Conservation (phyloP, 1,140 invertebrate species). For the Drosophila bocqueti region DNA sequence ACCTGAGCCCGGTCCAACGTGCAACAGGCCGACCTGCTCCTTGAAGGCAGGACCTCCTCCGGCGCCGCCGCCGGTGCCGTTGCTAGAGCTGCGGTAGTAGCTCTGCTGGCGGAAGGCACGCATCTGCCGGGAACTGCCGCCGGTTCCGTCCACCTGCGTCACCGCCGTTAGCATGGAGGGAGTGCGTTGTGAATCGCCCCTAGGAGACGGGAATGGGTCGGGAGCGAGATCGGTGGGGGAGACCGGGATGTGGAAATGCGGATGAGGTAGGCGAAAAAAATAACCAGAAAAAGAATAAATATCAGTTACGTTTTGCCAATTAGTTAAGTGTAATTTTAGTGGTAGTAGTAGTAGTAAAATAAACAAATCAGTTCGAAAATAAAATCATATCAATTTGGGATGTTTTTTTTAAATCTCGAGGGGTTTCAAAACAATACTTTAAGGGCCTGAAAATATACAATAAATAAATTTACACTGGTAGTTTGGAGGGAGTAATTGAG, state of each 20-base stretch:
- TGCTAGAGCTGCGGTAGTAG: constrained; percentile 76
- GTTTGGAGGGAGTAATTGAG: not conserved
- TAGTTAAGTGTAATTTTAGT: constrained; percentile 6
- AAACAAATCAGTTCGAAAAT: not conserved
- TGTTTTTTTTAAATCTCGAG: not conserved
- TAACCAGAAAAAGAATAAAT: constrained; percentile 15
- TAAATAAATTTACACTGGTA: constrained; percentile 2
- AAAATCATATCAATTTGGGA: constrained; percentile 15
- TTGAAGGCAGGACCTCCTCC: constrained; percentile 47
- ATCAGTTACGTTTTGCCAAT: constrained; percentile 38
- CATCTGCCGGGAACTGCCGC: constrained; percentile 67
- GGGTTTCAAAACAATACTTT: constrained; percentile 11
- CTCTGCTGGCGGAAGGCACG: constrained; percentile 77
- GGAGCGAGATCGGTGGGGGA: not conserved
- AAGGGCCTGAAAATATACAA: constrained; percentile 9
- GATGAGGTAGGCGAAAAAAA: constrained; percentile 23
- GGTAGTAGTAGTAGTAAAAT: not conserved
- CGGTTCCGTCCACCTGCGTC: constrained; percentile 77
- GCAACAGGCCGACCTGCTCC: constrained; percentile 72
- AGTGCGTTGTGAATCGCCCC: constrained; percentile 81
- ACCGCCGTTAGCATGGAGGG: constrained; percentile 81
- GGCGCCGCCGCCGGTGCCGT: constrained; percentile 30
- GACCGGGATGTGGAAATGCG: constrained; percentile 1
- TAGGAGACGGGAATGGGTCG: constrained; percentile 23
- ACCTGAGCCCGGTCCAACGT: constrained; percentile 48